Evolutionary conservation across 2,888 invertebrate genomes (phyloP).

Genomic region (Laothoe populi): DNA sequence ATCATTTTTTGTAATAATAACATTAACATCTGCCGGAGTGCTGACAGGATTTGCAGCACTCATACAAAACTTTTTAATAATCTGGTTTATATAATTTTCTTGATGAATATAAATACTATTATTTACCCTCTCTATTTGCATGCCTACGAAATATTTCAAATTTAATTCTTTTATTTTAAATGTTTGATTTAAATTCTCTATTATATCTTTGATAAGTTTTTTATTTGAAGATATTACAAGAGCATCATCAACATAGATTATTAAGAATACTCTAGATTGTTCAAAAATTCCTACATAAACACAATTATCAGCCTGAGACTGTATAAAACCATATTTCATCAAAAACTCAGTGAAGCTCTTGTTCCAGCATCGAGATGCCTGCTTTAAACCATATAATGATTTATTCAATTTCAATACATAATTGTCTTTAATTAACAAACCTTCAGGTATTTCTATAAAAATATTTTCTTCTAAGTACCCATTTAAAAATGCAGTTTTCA

Average conservation of each 20-base stretch:
- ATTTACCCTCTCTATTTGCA: slow-evolving; percentile 36
- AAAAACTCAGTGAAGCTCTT: slow-evolving; percentile 38
- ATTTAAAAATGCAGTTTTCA: slow-evolving; percentile 42
- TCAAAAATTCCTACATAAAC: slow-evolving; percentile 39
- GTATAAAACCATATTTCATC: slow-evolving; percentile 38
- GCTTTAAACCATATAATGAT: slow-evolving; percentile 44
- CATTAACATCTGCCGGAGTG: slow-evolving; percentile 36
- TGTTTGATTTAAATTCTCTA: slow-evolving; percentile 32
- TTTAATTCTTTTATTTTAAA: slow-evolving; percentile 42
- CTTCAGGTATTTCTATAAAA: slow-evolving; percentile 40
- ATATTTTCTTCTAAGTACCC: slow-evolving; percentile 38
- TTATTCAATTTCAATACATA: slow-evolving; percentile 38
- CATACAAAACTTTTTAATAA: slow-evolving; percentile 43
- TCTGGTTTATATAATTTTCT: slow-evolving; percentile 34
- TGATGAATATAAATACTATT: slow-evolving; percentile 38
- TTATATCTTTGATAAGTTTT: slow-evolving; percentile 25
- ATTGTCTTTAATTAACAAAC: slow-evolving; percentile 13
- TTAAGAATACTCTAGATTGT: slow-evolving; percentile 37
- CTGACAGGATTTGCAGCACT: slow-evolving; percentile 32
- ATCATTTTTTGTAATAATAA: slow-evolving; percentile 29
- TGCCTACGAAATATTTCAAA: slow-evolving; percentile 40
- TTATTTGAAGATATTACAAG: slow-evolving; percentile 23
- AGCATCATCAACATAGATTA: slow-evolving; percentile 47
- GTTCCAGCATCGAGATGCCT: slow-evolving; percentile 43
- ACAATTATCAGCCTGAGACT: slow-evolving; percentile 39